Percentiles rank a stretch among this genome's conserved stretches.
Conservation (phyloP, 2,888 invertebrate species). For the Julus scandinavius region DNA sequence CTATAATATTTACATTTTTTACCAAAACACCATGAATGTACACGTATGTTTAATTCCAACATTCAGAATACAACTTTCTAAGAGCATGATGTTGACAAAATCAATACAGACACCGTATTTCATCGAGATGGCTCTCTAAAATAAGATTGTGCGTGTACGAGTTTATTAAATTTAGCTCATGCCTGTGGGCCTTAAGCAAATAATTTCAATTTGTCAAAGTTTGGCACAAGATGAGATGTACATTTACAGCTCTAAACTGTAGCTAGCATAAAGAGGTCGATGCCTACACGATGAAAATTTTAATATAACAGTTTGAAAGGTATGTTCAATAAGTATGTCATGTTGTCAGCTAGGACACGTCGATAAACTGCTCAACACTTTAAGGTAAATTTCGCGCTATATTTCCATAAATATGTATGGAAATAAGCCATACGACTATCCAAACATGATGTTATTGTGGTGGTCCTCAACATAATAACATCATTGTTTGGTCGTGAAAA, state of each 20-base stretch:
- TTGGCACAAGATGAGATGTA: not conserved
- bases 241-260: not conserved
- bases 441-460: no score
- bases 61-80: not conserved
- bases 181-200: not conserved
- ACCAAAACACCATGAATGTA: not conserved
- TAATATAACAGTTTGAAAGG: not conserved
- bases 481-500: no score
- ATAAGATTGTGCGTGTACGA: not conserved
- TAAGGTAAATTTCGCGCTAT: no score
- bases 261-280: not conserved
- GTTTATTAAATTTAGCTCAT: conserved; percentile 24
- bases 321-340: not conserved
- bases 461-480: no score
- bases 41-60: not conserved
- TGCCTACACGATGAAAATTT: not conserved
- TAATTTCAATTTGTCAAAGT: conserved; percentile 37
- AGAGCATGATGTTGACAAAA: not conserved
- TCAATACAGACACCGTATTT: conserved; percentile 11
- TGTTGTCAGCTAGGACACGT: not conserved
- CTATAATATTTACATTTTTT: not conserved
- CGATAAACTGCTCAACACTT: not conserved
- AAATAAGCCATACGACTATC: no score
- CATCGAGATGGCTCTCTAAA: not conserved
- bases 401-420: no score